These are phyloP conservation scores for Peromyscus maniculatus DNA, from an alignment of 2,113 vertebrate genomes.

Conservation along the genomic window DNA sequence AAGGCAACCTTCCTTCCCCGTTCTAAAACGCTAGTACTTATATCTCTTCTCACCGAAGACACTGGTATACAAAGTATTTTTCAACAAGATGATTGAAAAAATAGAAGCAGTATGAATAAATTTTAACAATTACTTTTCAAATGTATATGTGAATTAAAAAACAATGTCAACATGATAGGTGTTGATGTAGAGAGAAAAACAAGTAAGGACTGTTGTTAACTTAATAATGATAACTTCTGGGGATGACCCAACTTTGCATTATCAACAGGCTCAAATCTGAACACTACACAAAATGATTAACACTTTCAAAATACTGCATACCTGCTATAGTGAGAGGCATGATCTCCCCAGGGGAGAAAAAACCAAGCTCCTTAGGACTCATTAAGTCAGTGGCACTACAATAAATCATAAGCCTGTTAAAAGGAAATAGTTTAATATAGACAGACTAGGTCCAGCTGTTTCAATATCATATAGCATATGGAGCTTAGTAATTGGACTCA, in stretches of 20 bases:
- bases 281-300: background rate
- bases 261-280: constrained; percentile 48
- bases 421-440: constrained; percentile 67
- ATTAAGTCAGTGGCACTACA: constrained; percentile 68
- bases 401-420: constrained; percentile 76
- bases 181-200: background rate
- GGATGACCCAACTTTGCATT: constrained; percentile 2
- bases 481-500: constrained; percentile 66
- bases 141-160: background rate
- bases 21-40: background rate
- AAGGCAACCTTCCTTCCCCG: background rate
- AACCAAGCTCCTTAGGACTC: constrained; percentile 65
- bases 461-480: constrained; percentile 69
- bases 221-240: background rate
- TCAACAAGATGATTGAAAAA: background rate
- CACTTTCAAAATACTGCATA: background rate
- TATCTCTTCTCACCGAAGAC: background rate
- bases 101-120: background rate
- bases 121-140: constrained; percentile 42
- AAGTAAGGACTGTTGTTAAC: background rate
- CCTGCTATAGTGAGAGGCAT: background rate
- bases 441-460: constrained; percentile 69
- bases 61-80: background rate
- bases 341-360: constrained; percentile 29
- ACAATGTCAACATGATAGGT: background rate